These are phyloP conservation scores for Volucella inanis DNA, from an alignment of 2,888 invertebrate genomes.

Conservation along the genomic window DNA sequence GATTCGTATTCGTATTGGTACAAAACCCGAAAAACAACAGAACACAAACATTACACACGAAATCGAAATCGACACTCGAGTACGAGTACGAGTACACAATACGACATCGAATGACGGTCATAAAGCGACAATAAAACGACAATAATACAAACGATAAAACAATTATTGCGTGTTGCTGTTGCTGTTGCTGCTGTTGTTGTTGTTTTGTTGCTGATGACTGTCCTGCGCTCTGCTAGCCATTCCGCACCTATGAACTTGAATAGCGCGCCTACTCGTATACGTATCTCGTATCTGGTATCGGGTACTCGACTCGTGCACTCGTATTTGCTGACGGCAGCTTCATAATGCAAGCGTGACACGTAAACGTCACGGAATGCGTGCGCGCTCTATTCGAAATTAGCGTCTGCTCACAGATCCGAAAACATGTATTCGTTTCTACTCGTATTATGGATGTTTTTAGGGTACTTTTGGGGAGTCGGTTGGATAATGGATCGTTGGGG, in stretches of 20 bases:
- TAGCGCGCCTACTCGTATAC: slow-evolving; percentile 8
- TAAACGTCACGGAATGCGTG: slow-evolving; percentile 49
- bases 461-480: slow-evolving; percentile 17
- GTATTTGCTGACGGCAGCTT: slow-evolving; percentile 38
- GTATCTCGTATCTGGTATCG: too few species aligned
- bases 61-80: slow-evolving; percentile 7
- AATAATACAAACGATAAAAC: slow-evolving; percentile 65
- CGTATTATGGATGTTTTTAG: background rate
- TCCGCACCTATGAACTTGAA: slow-evolving; percentile 23
- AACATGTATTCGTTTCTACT: too few species aligned
- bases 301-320: too few species aligned
- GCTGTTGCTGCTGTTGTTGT: too few species aligned
- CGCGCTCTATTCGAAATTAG: background rate
- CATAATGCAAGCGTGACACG: slow-evolving; percentile 60
- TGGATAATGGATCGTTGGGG: slow-evolving; percentile 3
- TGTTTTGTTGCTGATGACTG: background rate
- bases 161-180: slow-evolving; percentile 49
- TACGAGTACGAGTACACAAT: slow-evolving; percentile 12
- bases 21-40: slow-evolving; percentile 36
- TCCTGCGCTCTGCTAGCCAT: slow-evolving; percentile 13
- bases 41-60: slow-evolving; percentile 6
- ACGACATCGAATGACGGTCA: slow-evolving; percentile 43
- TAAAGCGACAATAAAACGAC: slow-evolving; percentile 54
- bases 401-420: too few species aligned
- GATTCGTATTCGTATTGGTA: background rate